Evolutionary conservation across 2,113 vertebrate genomes (phyloP).

Genomic region (Leiothrix lutea): DNA sequence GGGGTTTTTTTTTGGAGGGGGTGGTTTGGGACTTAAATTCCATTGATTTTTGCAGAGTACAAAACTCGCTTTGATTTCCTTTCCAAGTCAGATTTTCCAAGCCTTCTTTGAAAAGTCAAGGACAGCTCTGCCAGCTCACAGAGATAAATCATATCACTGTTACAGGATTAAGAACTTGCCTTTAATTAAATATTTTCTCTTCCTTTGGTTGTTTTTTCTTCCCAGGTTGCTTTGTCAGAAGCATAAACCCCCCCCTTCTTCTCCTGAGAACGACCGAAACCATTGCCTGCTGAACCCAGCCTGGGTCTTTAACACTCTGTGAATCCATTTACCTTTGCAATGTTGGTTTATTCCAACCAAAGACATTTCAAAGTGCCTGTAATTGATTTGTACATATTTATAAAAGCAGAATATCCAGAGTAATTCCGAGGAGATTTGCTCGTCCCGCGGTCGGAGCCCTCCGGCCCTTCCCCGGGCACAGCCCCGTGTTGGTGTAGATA

Average conservation of each 20-base stretch:
- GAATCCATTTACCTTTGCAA: conserved; percentile 89
- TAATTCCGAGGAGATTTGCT: conserved; percentile 76
- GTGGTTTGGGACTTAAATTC: background rate
- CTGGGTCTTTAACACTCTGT: conserved; percentile 83
- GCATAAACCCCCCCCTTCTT: conserved; percentile 78
- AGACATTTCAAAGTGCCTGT: conserved; percentile 99
- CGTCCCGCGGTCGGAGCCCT: conserved; percentile 51
- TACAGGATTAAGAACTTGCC: background rate
- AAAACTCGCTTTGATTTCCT: background rate
- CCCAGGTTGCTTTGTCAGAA: conserved; percentile 91
- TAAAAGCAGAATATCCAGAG: conserved; percentile 78
- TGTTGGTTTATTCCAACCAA: conserved; percentile 99
- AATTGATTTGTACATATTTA: conserved; percentile 97
- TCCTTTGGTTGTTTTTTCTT: background rate
- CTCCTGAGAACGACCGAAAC: conserved; percentile 67
- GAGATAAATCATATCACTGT: background rate
- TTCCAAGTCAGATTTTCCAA: background rate
- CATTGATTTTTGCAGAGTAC: background rate
- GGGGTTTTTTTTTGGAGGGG: background rate
- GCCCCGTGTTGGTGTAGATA: conserved; percentile 49
- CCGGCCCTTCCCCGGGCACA: conserved; percentile 39
- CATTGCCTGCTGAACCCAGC: conserved; percentile 87
- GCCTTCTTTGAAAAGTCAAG: background rate
- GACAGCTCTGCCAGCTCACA: background rate
- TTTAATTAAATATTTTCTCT: conserved; percentile 6